Evolutionary conservation across 2,888 invertebrate species (phyloP), one percentile per base, ranked within the genome.

Genomic region (Dolichopus griseipennis): DNA sequence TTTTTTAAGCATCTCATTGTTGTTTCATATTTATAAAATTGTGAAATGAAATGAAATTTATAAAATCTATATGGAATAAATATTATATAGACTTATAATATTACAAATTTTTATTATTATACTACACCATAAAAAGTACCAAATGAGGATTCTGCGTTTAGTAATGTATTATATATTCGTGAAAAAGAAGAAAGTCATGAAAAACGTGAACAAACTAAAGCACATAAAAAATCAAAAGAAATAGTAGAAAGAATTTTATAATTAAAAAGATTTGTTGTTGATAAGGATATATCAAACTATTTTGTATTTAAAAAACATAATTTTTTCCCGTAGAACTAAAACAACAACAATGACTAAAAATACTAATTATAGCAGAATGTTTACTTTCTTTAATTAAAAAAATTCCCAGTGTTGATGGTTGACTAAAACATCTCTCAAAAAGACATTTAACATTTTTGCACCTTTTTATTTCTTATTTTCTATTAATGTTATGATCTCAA

Each of bases 391-490:
- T 10, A 43, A 43, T 43, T 10, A 43, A 43, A 12, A 15, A 43
- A 43, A 43, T 10, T 43, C 7, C 43, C 12, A 43, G 43, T 43
- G 43, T 43, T 43, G 43, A 43, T 43, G 43, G n/a, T 43, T 43
- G 43, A 43, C 7, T 10, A 10, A 43, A 43, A 43, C 43, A 43
- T 43, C 43, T 43, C 43, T 43, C 12, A 43, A 43, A 43, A n/a
- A n/a, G n/a, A 43, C 43, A 43, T 43, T 43, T 43, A 43, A 43
- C 43, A 43, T 43, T 43, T 43, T 43, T 43, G 43, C 43, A 43
- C 43, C 43, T 43, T n/a, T n/a, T n/a, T n/a, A n/a, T n/a, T n/a
- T n/a, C n/a, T n/a, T n/a, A n/a, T n/a, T n/a, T n/a, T n/a, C n/a
- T n/a, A n/a, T n/a, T n/a, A n/a, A n/a, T n/a, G 3, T 15, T 43